phyloP scores from a whole-genome alignment of 2,888 invertebrate species.

The Apodemia zela region DNA sequence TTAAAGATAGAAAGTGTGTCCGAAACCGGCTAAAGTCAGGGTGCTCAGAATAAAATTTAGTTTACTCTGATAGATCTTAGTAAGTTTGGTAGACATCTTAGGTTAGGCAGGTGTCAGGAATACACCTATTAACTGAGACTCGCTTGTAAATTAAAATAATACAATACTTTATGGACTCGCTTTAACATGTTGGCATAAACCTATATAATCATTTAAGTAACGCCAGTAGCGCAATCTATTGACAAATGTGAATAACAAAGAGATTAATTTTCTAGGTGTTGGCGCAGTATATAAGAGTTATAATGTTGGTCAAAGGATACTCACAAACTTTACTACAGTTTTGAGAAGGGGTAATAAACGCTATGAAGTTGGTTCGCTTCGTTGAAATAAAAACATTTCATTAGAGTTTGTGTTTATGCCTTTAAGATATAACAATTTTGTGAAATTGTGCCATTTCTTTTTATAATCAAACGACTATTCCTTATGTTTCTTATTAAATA shows the following conservation, averaged over 20 bases:
- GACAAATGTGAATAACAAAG: background rate
- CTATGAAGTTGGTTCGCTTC: constrained; percentile 36
- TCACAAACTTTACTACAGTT: background rate
- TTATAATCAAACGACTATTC: background rate
- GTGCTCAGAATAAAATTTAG: too few species aligned
- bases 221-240: background rate
- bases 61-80: too few species aligned
- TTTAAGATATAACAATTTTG: background rate
- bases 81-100: too few species aligned
- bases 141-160: too few species aligned
- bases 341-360: constrained; percentile 6
- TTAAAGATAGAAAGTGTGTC: too few species aligned
- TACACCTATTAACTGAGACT: too few species aligned
- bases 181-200: too few species aligned
- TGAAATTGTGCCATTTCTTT: background rate
- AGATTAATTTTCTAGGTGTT: background rate
- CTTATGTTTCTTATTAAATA: background rate
- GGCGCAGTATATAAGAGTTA: background rate
- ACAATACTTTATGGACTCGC: too few species aligned
- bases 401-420: constrained; percentile 59
- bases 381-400: constrained; percentile 42
- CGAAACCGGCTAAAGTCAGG: too few species aligned
- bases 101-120: too few species aligned
- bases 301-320: constrained; percentile 6
- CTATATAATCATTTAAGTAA: too few species aligned